phyloP scores from a whole-genome alignment of 1,140 invertebrate species.

The Anastrepha ludens region DNA sequence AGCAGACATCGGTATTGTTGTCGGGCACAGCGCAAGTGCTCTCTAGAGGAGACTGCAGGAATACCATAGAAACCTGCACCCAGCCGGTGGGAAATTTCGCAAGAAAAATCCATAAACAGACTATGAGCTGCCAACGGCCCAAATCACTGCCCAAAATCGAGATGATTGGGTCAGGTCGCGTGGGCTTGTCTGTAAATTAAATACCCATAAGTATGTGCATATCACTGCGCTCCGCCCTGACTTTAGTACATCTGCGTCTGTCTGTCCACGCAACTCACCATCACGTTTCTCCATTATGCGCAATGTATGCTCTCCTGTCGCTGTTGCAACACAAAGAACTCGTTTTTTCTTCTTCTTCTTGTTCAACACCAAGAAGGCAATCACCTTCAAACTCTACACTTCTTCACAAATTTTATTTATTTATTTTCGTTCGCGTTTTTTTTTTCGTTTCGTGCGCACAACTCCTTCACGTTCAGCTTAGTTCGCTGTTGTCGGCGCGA shows the following conservation, averaged over 20 bases:
- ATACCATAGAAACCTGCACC: conserved; percentile 81
- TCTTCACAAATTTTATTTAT: neutral
- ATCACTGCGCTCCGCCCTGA: neutral
- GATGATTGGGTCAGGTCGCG: conserved; percentile 48
- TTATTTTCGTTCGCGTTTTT: neutral
- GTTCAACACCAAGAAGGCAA: neutral
- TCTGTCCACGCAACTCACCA: neutral
- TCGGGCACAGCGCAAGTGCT: conserved; percentile 71
- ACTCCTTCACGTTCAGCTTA: conserved; percentile 11
- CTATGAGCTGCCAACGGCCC: conserved; percentile 82
- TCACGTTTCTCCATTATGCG: neutral
- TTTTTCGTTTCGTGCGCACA: neutral
- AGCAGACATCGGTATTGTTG: conserved; percentile 70
- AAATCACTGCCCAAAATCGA: conserved; percentile 75
- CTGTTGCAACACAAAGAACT: neutral
- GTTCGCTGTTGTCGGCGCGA: neutral
- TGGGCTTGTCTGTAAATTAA: conserved; percentile 23
- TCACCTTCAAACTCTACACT: neutral
- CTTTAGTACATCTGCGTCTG: neutral
- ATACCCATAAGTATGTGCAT: neutral
- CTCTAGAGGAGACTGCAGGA: conserved; percentile 78
- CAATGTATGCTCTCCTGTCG: neutral
- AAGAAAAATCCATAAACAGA: conserved; percentile 79
- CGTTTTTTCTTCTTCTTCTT: neutral
- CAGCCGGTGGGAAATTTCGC: conserved; percentile 84